Evolutionary conservation across 2,888 invertebrate species (phyloP), one percentile per base, ranked within the genome.

Genomic region (Bhutanitis thaidina): DNA sequence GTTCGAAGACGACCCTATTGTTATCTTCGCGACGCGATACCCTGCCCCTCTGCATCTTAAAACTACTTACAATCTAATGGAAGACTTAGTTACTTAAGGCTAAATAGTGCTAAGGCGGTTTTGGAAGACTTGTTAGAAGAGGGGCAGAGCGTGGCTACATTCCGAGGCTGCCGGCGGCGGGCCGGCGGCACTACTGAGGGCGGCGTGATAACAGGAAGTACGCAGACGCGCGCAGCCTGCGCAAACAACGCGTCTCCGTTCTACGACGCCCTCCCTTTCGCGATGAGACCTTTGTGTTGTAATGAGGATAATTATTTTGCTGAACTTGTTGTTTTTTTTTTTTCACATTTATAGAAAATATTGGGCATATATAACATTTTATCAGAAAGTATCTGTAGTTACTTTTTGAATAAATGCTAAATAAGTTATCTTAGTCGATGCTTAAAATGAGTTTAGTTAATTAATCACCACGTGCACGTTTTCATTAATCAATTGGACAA

Each of bases 1-100:
- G 87, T 65, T 94, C 94, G 75, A 94, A 94, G 49, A 94, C 92
- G 32, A 92, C 87, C 54, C 93, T 89, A 62, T 93, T 92, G 64
- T 92, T 91, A 57, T 71, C 70, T 56, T 80, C 79, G 80, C 85
- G 82, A 63, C 82, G 83, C 83, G 82, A 67, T 69, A 76, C 90
- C 74, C 83, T 83, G 59, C 84, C 85, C 70, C 85, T 77, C 69
- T 83, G 80, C 88, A 87, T 87, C 74, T 79, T 86, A 51, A 80
- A 5, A 30, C 61, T 65, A 71, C 60, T 66, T 73, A 76, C 77
- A 78, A 64, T 51, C 80, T 84, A 85, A 66, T 90, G 90, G 90
- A 90, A 90, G 90, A 90, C 90, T 89, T 82, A 74, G 75, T 90
- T 90, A 70, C 88, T 85, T 84, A 81, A 63, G 54, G 46, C 69